Conservation (phyloP, 1,140 invertebrate species). For the Brachionus plicatilis region DNA sequence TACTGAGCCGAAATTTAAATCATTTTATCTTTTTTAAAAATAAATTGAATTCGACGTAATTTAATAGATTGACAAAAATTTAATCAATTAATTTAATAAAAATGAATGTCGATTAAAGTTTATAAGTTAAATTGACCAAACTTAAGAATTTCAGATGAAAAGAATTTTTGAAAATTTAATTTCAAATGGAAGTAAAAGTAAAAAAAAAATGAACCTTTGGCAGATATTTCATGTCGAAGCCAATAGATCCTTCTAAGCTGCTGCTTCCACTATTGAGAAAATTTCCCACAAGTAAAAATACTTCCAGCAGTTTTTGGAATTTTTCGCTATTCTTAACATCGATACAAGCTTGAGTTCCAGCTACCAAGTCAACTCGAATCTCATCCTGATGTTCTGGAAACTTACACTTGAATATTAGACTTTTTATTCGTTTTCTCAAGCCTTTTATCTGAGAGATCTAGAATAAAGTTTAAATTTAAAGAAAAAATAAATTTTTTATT, state of each 20-base stretch:
- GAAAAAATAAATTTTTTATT: not conserved
- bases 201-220: conserved; percentile 66
- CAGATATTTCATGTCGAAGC: conserved; percentile 91
- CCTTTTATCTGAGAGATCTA: conserved; percentile 76
- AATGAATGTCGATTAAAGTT: too few species aligned
- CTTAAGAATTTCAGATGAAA: too few species aligned
- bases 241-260: conserved; percentile 80
- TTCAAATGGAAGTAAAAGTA: too few species aligned
- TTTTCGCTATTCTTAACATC: conserved; percentile 83
- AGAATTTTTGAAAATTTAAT: too few species aligned
- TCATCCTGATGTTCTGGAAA: conserved; percentile 62
- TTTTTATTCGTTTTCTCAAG: conserved; percentile 75
- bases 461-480: not conserved
- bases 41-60: too few species aligned
- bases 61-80: too few species aligned
- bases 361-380: conserved; percentile 69
- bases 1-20: too few species aligned
- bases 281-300: conserved; percentile 84
- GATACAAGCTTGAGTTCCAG: conserved; percentile 87
- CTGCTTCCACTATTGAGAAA: conserved; percentile 89
- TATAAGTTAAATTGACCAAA: too few species aligned
- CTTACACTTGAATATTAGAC: conserved; percentile 79
- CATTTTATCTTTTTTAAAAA: too few species aligned
- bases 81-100: too few species aligned
- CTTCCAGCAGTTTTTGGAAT: conserved; percentile 79